Conservation (phyloP, 2,888 invertebrate species). For the Diarsia brunnea region DNA sequence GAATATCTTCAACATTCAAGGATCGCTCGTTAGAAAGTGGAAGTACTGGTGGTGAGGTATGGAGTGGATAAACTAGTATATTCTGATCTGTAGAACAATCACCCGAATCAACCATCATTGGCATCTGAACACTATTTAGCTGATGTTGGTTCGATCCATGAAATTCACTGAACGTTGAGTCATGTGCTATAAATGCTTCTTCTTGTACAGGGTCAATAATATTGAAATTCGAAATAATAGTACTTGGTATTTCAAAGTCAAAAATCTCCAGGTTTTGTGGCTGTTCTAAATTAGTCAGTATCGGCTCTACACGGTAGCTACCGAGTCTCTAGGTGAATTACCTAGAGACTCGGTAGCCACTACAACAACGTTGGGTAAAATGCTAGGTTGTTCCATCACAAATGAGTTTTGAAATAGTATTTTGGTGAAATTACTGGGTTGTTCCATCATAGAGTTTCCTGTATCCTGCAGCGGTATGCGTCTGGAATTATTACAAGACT, state of each 20-base stretch:
- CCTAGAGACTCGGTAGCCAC: too few relatives aligned
- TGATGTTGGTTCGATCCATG: constrained; percentile 12
- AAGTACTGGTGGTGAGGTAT: constrained; percentile 12
- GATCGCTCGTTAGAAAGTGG: constrained; percentile 8
- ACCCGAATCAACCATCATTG: constrained; percentile 1
- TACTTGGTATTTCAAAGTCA: constrained; percentile 11
- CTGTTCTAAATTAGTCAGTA: too few relatives aligned
- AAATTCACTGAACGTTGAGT: constrained; percentile 1
- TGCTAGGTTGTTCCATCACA: too few relatives aligned
- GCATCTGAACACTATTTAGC: constrained; percentile 18
- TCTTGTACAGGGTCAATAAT: constrained; percentile 16
- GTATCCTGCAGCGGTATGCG: constrained; percentile 4
- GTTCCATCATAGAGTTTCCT: neutral
- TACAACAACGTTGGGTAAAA: too few relatives aligned
- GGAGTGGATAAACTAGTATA: constrained; percentile 17
- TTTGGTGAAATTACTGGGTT: too few relatives aligned
- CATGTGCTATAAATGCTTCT: constrained; percentile 16
- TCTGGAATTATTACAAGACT: constrained; percentile 3
- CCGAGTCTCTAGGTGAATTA: too few relatives aligned
- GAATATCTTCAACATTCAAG: constrained; percentile 14
- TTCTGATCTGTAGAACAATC: constrained; percentile 19
- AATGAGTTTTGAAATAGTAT: too few relatives aligned
- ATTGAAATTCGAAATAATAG: constrained; percentile 17
- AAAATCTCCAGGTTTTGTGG: constrained; percentile 5
- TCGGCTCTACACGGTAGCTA: too few relatives aligned